phyloP scores from a whole-genome alignment of 1,140 invertebrate species.

The Halesus radiatus region DNA sequence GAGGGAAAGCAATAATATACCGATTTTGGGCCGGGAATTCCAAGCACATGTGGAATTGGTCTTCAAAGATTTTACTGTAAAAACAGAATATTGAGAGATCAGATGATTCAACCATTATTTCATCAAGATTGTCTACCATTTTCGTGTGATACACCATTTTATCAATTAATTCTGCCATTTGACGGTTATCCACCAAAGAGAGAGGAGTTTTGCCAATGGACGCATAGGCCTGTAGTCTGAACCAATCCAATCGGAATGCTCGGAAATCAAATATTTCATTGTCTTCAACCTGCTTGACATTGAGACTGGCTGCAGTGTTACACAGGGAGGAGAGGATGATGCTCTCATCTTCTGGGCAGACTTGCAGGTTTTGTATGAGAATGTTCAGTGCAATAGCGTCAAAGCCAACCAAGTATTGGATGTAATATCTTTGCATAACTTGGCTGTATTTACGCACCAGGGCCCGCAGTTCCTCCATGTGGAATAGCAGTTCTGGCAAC shows the following conservation, averaged over 20 bases:
- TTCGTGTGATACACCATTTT: constrained; percentile 97
- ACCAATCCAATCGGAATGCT: constrained; percentile 96
- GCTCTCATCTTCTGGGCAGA: constrained; percentile 95
- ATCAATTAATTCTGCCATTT: constrained; percentile 93
- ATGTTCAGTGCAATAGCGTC: constrained; percentile 94
- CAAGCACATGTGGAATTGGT: constrained; percentile 98
- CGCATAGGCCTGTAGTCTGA: constrained; percentile 94
- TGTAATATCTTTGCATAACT: constrained; percentile 98
- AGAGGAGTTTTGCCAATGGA: constrained; percentile 88
- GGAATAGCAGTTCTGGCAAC: constrained; percentile 96
- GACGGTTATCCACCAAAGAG: constrained; percentile 87
- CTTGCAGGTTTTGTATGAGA: constrained; percentile 88
- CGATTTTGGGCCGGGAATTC: constrained; percentile 98
- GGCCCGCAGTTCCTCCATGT: constrained; percentile 96
- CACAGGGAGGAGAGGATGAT: constrained; percentile 94
- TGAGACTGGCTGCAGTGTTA: constrained; percentile 88
- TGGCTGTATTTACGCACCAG: constrained; percentile 95
- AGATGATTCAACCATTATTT: constrained; percentile 95
- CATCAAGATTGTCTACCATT: constrained; percentile 98
- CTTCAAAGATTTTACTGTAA: constrained; percentile 97
- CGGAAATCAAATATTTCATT: constrained; percentile 97
- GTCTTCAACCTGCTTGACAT: constrained; percentile 96
- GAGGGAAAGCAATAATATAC: constrained; percentile 97
- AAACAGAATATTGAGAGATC: constrained; percentile 98
- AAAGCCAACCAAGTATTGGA: constrained; percentile 96